Evolutionary conservation across 2,797 vertebrate genomes (phyloP).

Genomic region (Hydrophis major): DNA sequence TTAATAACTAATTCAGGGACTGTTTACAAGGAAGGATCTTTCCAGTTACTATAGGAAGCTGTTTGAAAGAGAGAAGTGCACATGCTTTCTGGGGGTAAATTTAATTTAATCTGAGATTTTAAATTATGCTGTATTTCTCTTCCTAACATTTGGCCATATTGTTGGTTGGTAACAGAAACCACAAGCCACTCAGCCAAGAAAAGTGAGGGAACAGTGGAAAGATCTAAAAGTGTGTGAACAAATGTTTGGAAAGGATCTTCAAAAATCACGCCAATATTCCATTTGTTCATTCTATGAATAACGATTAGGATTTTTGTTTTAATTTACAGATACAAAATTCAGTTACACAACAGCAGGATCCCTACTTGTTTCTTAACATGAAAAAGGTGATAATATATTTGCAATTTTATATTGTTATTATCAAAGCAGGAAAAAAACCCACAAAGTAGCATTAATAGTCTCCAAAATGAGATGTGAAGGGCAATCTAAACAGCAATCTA

Average conservation of each 20-base stretch:
- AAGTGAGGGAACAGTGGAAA: slow-evolving; percentile 32
- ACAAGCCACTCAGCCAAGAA: slow-evolving; percentile 15
- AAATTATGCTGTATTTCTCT: background rate
- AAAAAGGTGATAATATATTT: background rate
- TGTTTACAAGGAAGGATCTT: background rate
- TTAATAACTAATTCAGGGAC: background rate
- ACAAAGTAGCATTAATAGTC: background rate
- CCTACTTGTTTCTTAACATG: background rate
- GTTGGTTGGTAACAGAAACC: slow-evolving; percentile 7
- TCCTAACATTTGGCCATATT: slow-evolving; percentile 20
- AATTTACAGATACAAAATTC: background rate
- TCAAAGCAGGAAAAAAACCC: background rate
- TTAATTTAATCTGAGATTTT: background rate
- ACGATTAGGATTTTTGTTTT: background rate
- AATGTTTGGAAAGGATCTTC: slow-evolving; percentile 32
- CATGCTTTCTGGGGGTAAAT: background rate
- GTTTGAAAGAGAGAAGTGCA: background rate
- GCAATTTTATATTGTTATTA: background rate
- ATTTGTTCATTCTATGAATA: slow-evolving; percentile 23
- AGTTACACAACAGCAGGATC: background rate
- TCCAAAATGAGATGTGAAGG: background rate
- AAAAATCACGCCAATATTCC: slow-evolving; percentile 15
- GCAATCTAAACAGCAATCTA: background rate
- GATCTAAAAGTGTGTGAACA: slow-evolving; percentile 1
- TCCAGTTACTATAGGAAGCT: background rate